A percentile compares a stretch with the other conserved stretches of the same genome.
Conservation (phyloP, 30 jellyfish, hydroid and myxozoan species). For the Aurelia sp. region DNA sequence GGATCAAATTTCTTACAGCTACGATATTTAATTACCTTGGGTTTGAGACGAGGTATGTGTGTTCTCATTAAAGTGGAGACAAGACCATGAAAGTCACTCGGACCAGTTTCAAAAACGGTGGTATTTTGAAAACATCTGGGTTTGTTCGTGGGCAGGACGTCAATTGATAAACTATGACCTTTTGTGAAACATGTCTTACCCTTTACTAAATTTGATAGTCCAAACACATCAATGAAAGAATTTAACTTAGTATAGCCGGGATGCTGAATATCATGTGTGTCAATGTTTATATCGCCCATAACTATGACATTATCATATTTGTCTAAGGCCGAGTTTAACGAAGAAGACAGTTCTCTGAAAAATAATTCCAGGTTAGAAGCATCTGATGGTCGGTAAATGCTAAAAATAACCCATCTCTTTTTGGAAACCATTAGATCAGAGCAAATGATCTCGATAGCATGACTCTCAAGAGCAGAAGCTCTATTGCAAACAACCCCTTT, state of each 20-base stretch:
- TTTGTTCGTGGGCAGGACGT: slow-evolving; percentile 22
- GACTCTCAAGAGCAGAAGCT: too few species aligned
- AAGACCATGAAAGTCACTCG: not conserved
- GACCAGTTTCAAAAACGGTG: slow-evolving; percentile 54
- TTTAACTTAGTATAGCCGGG: slow-evolving; percentile 29
- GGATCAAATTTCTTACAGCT: slow-evolving; percentile 31
- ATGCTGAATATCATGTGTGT: slow-evolving; percentile 29
- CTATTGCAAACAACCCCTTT: too few species aligned
- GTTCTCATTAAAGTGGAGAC: slow-evolving; percentile 38
- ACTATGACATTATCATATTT: not conserved
- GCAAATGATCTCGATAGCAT: too few species aligned
- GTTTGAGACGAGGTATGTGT: slow-evolving; percentile 60
- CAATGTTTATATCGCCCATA: slow-evolving; percentile 6
- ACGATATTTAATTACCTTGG: slow-evolving; percentile 32
- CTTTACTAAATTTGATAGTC: slow-evolving; percentile 58
- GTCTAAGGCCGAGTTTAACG: not conserved
- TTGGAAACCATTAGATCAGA: too few species aligned
- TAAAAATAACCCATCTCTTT: too few species aligned
- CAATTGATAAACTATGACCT: slow-evolving; percentile 39
- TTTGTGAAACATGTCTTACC: not conserved
- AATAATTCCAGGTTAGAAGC: slow-evolving; percentile 13
- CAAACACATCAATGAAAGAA: slow-evolving; percentile 58
- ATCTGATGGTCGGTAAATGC: not conserved
- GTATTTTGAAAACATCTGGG: slow-evolving; percentile 52
- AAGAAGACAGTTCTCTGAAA: slow-evolving; percentile 27